phyloP scores from a whole-genome alignment of 2,113 vertebrate species.

The Nipponia nippon region DNA sequence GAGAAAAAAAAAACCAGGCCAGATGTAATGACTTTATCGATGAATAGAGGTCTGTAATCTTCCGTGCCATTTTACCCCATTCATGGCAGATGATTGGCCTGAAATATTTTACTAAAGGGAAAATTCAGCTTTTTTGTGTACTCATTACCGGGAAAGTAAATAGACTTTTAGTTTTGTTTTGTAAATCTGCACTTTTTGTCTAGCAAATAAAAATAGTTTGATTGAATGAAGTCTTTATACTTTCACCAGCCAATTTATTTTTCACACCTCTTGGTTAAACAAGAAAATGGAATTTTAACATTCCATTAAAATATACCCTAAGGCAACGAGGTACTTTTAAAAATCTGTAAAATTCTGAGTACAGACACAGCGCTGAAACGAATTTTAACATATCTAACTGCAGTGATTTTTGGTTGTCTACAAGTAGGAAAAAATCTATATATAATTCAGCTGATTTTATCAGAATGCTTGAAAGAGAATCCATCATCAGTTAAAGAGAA shows the following conservation, averaged over 20 bases:
- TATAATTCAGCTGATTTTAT: constrained; percentile 3
- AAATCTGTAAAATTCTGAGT: neutral
- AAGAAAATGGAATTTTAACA: neutral
- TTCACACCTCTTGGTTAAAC: neutral
- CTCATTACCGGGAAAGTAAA: neutral
- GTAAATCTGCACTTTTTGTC: neutral
- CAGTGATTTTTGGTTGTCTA: neutral
- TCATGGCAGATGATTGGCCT: neutral
- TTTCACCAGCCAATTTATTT: neutral
- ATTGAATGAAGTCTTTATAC: neutral
- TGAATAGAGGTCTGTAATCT: neutral
- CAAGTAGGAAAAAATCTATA: neutral
- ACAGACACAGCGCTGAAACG: neutral
- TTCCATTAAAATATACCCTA: neutral
- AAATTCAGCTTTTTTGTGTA: neutral
- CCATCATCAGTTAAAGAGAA: neutral
- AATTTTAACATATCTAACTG: neutral
- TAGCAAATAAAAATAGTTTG: neutral
- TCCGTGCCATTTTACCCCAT: neutral
- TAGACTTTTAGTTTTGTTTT: neutral
- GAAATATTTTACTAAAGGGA: neutral
- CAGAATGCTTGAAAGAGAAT: neutral
- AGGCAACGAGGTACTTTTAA: neutral
- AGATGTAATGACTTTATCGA: neutral
- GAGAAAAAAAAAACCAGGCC: neutral